Base-by-base conservation (phyloP, 2,888 invertebrate genomes). In the Caenorhabditis panamensis region DNA sequence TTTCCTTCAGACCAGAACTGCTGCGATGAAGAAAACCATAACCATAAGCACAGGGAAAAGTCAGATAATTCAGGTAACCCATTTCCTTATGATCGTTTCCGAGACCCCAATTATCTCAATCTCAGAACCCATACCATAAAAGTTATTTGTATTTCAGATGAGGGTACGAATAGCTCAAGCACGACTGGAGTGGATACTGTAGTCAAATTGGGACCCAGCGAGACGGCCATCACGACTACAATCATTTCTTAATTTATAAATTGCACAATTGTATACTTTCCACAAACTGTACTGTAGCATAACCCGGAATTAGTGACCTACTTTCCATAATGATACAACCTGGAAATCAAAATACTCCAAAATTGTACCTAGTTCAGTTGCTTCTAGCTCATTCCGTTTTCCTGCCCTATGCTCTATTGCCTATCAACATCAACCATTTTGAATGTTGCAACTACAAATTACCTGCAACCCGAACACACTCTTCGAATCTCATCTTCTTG, bases 181-280 rank as follows among this genome's bases (percentile, higher is more conserved):
- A 75, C 79, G 20, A 68, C 69, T 51, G 75, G 79, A 11, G 68
- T 79, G 16, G 80, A 80, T 54, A 80, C 80, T 2, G 69, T 80
- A 22, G 80, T 80, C 13, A 80, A 80, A 37, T 54, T 80, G 37
- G 80, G 80, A 0, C 67, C 72, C 16, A 66, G 56, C 22, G 69
- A 75, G 37, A 36, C 67, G 20, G 80, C 66, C 4, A 80, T 80
- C 36, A 75, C 80, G 26, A 80, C 80, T 2, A 80, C 80, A 24
- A 63, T 80, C 13, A 73, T 79, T 22, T 62, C 75, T 16, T 80
- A 68, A 71, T 18, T 51, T 63, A 4, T 18, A 31, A 4, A 31
- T 31, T n/a, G n/a, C n/a, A 5, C 20, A 36, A 41, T 9, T 20
- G 16, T 53, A 36, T 31, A 31, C 9, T 18, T 53, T 20, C 9